phyloP scores from a whole-genome alignment of 2,888 invertebrate genomes.

The Nysson spinosus region DNA sequence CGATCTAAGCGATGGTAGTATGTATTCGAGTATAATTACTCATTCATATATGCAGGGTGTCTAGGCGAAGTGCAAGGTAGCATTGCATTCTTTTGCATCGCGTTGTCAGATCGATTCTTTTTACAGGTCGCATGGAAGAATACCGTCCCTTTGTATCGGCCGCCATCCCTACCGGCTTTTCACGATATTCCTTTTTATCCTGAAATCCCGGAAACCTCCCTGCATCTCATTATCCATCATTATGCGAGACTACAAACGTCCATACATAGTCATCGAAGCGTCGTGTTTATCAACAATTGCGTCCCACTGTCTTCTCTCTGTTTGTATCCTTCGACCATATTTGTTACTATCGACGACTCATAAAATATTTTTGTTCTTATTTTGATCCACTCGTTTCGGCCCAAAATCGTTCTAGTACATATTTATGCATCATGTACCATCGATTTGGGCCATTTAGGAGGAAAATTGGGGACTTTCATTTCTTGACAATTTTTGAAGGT shows the following conservation, averaged over 20 bases:
- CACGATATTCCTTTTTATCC: conserved; percentile 32
- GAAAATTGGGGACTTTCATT: no score
- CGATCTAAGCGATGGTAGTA: not conserved
- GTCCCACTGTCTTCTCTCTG: conserved; percentile 12
- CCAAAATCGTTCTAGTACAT: no score
- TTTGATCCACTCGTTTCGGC: no score
- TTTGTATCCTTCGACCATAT: no score
- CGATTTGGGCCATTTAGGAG: no score
- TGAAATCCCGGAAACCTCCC: conserved; percentile 16
- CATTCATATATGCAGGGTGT: not conserved
- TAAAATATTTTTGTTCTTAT: no score
- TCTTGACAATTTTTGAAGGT: no score
- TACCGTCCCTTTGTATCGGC: conserved; percentile 27
- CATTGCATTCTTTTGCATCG: conserved; percentile 6
- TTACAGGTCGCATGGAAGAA: conserved; percentile 17
- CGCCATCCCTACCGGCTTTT: conserved; percentile 4
- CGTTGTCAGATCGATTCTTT: conserved; percentile 21
- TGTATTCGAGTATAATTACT: conserved; percentile 5
- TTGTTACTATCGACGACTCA: no score
- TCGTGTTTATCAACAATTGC: conserved; percentile 35
- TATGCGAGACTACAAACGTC: conserved; percentile 30
- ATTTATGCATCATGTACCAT: no score
- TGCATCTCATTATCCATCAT: conserved; percentile 50
- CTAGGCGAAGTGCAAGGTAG: conserved; percentile 1
- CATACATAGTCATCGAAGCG: conserved; percentile 15